Conservation (phyloP, 2,888 invertebrate species). For the Ethmia dodecea region DNA sequence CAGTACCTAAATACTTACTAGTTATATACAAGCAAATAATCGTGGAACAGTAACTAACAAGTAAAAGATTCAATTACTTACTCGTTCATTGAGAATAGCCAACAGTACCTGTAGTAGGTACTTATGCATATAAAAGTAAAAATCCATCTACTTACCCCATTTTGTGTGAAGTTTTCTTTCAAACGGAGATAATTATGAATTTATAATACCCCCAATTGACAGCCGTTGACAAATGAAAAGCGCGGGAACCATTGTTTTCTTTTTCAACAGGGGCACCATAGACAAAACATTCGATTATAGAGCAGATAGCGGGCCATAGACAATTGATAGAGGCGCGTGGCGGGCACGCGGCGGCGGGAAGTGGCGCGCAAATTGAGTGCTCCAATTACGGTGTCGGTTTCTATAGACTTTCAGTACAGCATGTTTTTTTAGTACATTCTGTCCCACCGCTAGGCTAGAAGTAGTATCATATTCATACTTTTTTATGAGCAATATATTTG, state of each 20-base stretch:
- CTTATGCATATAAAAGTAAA: too few relatives aligned
- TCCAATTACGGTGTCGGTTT: constrained; percentile 71
- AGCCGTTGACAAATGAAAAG: constrained; percentile 14
- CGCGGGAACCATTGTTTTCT: constrained; percentile 37
- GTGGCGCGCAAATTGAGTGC: constrained; percentile 73
- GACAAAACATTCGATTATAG: constrained; percentile 53
- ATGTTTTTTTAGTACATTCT: background rate
- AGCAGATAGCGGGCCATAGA: constrained; percentile 44
- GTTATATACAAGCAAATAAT: too few relatives aligned
- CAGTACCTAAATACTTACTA: too few relatives aligned
- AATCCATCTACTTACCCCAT: too few relatives aligned
- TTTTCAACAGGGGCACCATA: constrained; percentile 41
- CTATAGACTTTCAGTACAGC: constrained; percentile 17
- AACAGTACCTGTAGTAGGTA: too few relatives aligned
- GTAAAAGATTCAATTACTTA: too few relatives aligned
- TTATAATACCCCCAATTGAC: constrained; percentile 14
- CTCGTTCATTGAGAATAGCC: too few relatives aligned
- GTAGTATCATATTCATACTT: background rate
- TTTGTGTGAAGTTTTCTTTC: too few relatives aligned
- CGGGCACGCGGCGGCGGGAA: constrained; percentile 50
- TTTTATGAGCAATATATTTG: background rate
- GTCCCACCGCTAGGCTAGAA: background rate
- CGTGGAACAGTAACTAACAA: too few relatives aligned
- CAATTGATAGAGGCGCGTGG: constrained; percentile 52
- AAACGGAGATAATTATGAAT: constrained; percentile 24